These are phyloP conservation scores for Acronicta alni DNA, from an alignment of 2,888 invertebrate genomes.

Conservation along the genomic window DNA sequence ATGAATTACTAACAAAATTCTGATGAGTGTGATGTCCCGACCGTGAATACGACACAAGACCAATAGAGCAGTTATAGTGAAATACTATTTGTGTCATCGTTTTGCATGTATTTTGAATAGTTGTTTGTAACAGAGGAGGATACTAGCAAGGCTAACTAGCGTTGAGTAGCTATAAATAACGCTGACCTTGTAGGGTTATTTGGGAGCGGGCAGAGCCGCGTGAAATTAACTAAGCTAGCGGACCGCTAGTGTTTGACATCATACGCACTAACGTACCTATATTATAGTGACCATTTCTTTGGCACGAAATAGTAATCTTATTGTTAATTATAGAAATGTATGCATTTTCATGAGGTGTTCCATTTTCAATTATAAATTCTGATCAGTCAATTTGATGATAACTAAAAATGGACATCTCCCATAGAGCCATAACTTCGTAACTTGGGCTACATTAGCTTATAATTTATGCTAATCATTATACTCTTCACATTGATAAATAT, in stretches of 20 bases:
- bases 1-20: too few species aligned
- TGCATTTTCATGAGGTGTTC: slow-evolving; percentile 28
- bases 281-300: too few species aligned
- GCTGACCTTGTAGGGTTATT: slow-evolving; percentile 63
- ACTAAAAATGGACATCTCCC: slow-evolving; percentile 29
- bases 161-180: slow-evolving; percentile 64
- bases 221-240: slow-evolving; percentile 61
- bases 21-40: too few species aligned
- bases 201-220: slow-evolving; percentile 60
- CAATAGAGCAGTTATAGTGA: too few species aligned
- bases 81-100: too few species aligned
- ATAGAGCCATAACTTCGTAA: slow-evolving; percentile 21
- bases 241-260: not conserved
- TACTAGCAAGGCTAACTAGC: slow-evolving; percentile 6
- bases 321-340: too few species aligned
- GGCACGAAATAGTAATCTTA: too few species aligned
- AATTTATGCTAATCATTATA: slow-evolving; percentile 47
- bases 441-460: slow-evolving; percentile 36
- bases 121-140: not conserved
- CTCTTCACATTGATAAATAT: slow-evolving; percentile 47
- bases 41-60: too few species aligned
- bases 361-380: slow-evolving; percentile 26
- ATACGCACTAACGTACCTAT: too few species aligned
- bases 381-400: slow-evolving; percentile 36
- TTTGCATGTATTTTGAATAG: not conserved